Conservation (phyloP, 2,113 vertebrate genomes). For the Xerus inauris region DNA sequence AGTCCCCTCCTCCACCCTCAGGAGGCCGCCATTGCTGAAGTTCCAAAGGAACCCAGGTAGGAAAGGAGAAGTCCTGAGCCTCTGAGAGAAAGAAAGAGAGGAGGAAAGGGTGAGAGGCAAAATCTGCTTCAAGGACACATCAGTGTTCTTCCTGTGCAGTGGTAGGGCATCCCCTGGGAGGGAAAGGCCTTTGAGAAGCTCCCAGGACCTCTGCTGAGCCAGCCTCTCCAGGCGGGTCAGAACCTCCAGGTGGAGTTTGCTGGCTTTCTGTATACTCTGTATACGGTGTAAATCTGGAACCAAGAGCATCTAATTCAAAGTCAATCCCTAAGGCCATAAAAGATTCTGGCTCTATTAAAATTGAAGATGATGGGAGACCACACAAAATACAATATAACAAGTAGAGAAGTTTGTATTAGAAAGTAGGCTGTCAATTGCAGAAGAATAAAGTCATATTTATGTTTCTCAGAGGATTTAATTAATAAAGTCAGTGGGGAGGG, state of each 20-base stretch:
- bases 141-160: rapidly evolving
- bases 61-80: background rate
- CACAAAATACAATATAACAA: background rate
- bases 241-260: background rate
- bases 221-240: background rate
- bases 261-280: background rate
- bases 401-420: background rate
- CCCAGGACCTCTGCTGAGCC: background rate
- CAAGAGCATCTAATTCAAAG: background rate
- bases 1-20: too few species aligned
- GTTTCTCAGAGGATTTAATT: background rate
- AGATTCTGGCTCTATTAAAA: background rate
- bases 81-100: background rate
- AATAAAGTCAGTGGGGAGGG: background rate
- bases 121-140: background rate
- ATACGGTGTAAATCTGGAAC: too few species aligned
- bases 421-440: background rate
- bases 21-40: too few species aligned
- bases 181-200: background rate
- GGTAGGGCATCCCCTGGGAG: too few species aligned
- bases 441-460: background rate
- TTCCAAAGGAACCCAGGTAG: background rate
- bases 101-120: background rate
- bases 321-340: background rate
- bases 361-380: background rate